Evolutionary conservation across 2,888 invertebrate genomes (phyloP).

Genomic region (Latrodectus hesperus): DNA sequence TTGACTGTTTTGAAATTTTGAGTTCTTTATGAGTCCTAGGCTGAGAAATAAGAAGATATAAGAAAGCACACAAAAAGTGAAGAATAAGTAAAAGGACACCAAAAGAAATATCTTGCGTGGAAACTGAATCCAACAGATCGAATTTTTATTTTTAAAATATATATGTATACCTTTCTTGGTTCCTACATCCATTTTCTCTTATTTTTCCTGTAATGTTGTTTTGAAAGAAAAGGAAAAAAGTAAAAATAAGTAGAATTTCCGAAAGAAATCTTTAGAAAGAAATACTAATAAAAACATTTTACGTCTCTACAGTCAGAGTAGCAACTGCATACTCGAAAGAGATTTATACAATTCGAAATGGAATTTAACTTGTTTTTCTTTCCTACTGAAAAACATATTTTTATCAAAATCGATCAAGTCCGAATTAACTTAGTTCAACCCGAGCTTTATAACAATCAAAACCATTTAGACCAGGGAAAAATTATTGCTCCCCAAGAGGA

Average conservation of each 20-base stretch:
- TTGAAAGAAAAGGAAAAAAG: neutral
- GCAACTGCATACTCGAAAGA: neutral
- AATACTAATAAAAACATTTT: conserved; percentile 1
- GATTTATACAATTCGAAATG: conserved; percentile 8
- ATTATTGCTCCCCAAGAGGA: neutral
- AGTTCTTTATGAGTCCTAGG: no score
- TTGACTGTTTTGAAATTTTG: no score
- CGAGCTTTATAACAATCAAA: conserved; percentile 19
- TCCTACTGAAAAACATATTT: conserved; percentile 5
- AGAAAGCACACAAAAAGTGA: neutral
- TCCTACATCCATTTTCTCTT: conserved; percentile 20
- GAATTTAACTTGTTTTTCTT: conserved; percentile 5
- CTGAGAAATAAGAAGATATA: neutral
- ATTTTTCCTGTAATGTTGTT: conserved; percentile 3
- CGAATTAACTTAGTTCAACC: conserved; percentile 11
- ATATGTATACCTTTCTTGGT: neutral
- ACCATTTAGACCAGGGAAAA: conserved; percentile 5
- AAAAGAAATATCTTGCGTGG: neutral
- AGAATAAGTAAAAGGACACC: conserved; percentile 13
- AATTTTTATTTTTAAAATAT: conserved; percentile 22
- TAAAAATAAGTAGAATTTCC: neutral
- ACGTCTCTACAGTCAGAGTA: neutral
- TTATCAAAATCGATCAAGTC: neutral
- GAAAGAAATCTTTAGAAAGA: neutral
- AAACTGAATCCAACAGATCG: conserved; percentile 13